phyloP scores from a whole-genome alignment of 2,113 vertebrate species.

The Spermophilus dauricus region DNA sequence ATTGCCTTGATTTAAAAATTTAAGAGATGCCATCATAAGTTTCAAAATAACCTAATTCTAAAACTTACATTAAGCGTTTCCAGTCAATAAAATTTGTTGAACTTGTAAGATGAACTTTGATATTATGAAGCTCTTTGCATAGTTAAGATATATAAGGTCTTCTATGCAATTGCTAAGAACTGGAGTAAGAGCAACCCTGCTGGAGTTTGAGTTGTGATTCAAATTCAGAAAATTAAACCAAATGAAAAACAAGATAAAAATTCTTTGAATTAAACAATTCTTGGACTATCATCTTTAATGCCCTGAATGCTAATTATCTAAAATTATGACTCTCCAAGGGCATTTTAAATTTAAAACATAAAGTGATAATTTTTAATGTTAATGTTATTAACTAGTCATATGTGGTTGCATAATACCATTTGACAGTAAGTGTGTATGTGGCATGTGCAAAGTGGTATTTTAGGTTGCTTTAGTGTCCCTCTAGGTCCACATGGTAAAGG shows the following conservation, averaged over 20 bases:
- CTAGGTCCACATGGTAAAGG: neutral
- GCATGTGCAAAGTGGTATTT: neutral
- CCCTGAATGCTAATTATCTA: neutral
- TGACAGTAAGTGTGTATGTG: neutral
- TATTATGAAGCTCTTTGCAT: neutral
- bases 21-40: conserved; percentile 39
- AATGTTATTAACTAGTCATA: neutral
- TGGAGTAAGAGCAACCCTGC: neutral
- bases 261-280: neutral
- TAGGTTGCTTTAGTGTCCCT: neutral
- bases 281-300: conserved; percentile 14
- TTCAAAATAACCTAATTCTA: conserved; percentile 49
- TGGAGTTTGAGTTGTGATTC: neutral
- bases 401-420: neutral
- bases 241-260: conserved; percentile 59
- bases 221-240: conserved; percentile 29
- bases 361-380: neutral
- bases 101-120: conserved; percentile 5
- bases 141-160: neutral
- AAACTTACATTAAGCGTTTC: conserved; percentile 40
- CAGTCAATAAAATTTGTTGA: neutral
- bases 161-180: neutral
- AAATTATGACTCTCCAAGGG: neutral
- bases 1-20: conserved; percentile 62
- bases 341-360: conserved; percentile 15